Conservation (phyloP, 2,797 vertebrate species). For the Clamator glandarius region DNA sequence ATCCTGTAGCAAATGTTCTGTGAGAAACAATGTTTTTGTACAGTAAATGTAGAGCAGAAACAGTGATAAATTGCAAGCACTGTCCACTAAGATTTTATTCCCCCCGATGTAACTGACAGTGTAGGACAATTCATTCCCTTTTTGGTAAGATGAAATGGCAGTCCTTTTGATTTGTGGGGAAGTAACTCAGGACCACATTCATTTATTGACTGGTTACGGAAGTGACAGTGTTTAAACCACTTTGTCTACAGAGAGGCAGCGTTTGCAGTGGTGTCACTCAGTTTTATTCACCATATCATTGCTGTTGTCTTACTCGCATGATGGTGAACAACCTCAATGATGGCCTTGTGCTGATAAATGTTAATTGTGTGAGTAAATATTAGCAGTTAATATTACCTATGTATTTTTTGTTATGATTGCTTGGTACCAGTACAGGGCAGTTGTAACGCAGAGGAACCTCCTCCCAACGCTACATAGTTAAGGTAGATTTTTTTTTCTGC, state of each 20-base stretch:
- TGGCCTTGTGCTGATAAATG: background rate
- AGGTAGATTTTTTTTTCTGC: background rate
- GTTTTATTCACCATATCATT: background rate
- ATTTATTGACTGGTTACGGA: background rate
- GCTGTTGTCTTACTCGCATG: background rate
- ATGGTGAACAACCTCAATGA: background rate
- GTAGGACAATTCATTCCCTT: background rate
- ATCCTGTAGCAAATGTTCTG: background rate
- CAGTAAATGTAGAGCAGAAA: background rate
- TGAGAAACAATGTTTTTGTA: background rate
- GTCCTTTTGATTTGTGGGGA: background rate
- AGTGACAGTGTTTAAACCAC: background rate
- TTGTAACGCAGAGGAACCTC: background rate
- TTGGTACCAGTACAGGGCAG: background rate
- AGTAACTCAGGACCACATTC: background rate
- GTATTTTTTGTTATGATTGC: background rate
- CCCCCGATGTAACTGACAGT: background rate
- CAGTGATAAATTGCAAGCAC: background rate
- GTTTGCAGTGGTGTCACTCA: background rate
- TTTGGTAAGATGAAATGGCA: background rate
- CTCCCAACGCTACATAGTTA: accelerated
- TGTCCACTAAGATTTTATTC: background rate
- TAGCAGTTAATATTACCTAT: background rate
- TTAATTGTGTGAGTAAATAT: background rate
- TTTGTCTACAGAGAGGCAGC: background rate